Base-by-base conservation (phyloP, 2,888 invertebrate species). In the Agapostemon virescens region DNA sequence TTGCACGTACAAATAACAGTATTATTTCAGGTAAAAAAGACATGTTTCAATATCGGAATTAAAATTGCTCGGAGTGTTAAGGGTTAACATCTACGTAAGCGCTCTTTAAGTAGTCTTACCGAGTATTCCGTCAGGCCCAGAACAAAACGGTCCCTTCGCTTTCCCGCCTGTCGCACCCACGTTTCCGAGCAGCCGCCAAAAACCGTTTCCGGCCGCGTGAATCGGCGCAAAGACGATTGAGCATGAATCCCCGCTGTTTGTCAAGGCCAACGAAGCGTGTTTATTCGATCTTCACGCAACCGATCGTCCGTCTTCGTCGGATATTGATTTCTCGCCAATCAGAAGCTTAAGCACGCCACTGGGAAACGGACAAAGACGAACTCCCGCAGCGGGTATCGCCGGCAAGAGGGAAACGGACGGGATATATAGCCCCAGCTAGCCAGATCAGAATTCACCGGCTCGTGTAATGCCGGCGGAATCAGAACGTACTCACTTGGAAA, bases 401-500 rank as follows among this genome's bases (percentile, higher is more conserved):
- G 36, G 45, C 36, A 67, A 78, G 58, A 70, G 45, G 75, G 79
- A 74, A 69, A 78, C 52, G 66, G 20, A 36, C n/a, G 69, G 64
- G 68, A 68, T 61, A 69, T 61, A 69, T 70, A 64, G 42, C 76
- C 79, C 63, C n/a, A n/a, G 58, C 80, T 78, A 77, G 82, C 66
- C 70, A 81, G 84, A 87, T 86, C 80, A 74, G 81, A 73, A 87
- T 83, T 73, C 88, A 89, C 78, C 84, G 85, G 83, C 64, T 86
- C 90, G 86, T 86, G 85, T 88, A 88, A 90, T 88, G 88, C 85
- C 67, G 70, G 42, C 67, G 84, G 86, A 88, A 88, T 90, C 87
- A 84, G 85, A 81, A 84, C 63, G 84, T 82, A 87, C 81, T 87
- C 89, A 82, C 74, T 86, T 68, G 90, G 89, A 90, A 89, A 85